phyloP scores from a whole-genome alignment of 2,113 vertebrate genomes.

The Vicugna pacos region DNA sequence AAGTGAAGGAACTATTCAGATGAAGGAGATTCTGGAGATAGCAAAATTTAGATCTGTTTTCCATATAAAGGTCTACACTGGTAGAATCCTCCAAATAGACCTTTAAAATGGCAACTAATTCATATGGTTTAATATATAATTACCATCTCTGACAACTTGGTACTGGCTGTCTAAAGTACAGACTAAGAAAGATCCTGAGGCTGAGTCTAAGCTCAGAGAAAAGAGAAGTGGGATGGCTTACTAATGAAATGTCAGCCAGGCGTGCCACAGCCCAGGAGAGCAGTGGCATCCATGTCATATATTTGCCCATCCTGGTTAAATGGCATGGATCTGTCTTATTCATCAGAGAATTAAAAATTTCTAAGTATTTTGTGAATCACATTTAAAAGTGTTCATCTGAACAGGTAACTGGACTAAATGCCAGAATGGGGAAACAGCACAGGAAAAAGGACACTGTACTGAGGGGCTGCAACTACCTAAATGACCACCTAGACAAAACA shows the following conservation, averaged over 20 bases:
- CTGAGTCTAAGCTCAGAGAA: not conserved
- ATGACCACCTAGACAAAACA: not conserved
- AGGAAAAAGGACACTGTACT: not conserved
- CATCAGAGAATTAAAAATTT: not conserved
- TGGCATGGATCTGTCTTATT: not conserved
- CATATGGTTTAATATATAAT: not conserved
- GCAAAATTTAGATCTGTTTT: conserved; percentile 12
- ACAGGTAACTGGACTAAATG: not conserved
- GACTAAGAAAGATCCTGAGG: not conserved
- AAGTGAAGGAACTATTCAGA: conserved; percentile 10
- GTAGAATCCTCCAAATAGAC: not conserved
- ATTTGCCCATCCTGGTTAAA: not conserved
- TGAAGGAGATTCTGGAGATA: not conserved
- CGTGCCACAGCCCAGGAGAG: not conserved
- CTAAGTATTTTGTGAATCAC: not conserved
- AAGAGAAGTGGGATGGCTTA: not conserved
- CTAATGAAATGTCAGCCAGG: not conserved
- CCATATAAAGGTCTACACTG: not conserved
- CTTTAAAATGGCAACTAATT: not conserved
- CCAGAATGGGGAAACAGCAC: not conserved
- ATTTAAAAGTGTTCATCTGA: not conserved
- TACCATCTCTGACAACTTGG: not conserved
- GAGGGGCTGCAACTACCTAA: not conserved
- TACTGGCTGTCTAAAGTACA: not conserved
- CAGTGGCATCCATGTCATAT: not conserved